phyloP scores from a whole-genome alignment of 2,113 vertebrate species.

The Seriola rivoliana region DNA sequence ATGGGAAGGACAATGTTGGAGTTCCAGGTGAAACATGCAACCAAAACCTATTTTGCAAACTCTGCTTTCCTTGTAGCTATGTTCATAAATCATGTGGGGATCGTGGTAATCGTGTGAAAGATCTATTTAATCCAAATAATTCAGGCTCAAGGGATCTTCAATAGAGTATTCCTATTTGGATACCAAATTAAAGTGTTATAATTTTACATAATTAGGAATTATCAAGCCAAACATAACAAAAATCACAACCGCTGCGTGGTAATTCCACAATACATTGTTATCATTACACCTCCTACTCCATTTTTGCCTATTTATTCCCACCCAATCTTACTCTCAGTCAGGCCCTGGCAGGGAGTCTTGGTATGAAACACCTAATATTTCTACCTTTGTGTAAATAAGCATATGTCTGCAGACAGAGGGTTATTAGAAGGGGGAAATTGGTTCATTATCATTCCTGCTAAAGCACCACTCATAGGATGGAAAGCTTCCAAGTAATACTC shows the following conservation, averaged over 20 bases:
- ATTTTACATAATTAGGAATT: constrained; percentile 15
- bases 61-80: constrained; percentile 19
- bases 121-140: constrained; percentile 13
- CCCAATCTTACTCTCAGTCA: constrained; percentile 12
- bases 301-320: constrained; percentile 2
- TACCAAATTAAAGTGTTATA: not conserved
- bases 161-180: not conserved
- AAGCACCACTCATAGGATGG: constrained; percentile 26
- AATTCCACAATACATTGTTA: constrained; percentile 19
- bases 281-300: constrained; percentile 14
- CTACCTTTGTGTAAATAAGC: constrained; percentile 66
- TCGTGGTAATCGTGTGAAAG: not conserved
- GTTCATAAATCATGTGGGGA: constrained; percentile 37
- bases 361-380: constrained; percentile 56
- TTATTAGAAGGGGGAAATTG: constrained; percentile 62
- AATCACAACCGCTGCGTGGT: not conserved
- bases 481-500: constrained; percentile 35
- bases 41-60: not conserved
- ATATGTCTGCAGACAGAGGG: constrained; percentile 38
- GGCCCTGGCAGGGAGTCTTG: not conserved
- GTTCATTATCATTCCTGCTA: constrained; percentile 60
- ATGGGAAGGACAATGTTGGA: constrained; percentile 92
- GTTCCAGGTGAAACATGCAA: constrained; percentile 88
- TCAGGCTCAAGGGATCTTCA: not conserved
- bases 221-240: constrained; percentile 26